Percentiles rank a stretch among this genome's conserved stretches.
Conservation (phyloP, 2,888 invertebrate genomes). For the Oxycera nigricornis region DNA sequence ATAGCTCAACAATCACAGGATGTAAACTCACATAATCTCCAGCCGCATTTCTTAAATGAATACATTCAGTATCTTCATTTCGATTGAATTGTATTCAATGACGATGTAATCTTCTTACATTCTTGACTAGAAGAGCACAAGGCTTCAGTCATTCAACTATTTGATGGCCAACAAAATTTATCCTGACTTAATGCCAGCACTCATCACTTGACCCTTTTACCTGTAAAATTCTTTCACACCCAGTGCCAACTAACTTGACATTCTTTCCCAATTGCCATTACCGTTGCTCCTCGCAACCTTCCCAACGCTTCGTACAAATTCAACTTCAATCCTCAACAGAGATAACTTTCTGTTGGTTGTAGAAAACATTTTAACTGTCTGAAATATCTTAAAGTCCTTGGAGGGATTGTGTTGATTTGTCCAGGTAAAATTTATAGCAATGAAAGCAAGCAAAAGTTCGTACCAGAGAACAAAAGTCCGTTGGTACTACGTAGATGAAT, state of each 20-base stretch:
- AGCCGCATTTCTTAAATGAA: no score
- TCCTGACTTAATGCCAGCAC: background rate
- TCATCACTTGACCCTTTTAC: background rate
- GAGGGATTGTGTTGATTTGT: slow-evolving; percentile 7
- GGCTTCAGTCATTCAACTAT: background rate
- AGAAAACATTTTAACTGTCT: background rate
- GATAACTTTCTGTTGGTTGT: background rate
- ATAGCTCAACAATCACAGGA: no score
- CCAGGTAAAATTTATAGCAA: background rate
- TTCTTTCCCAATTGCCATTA: background rate
- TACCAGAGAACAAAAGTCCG: background rate
- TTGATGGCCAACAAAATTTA: background rate
- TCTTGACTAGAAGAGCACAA: background rate
- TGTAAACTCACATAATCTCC: no score
- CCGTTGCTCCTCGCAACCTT: background rate
- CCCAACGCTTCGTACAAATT: background rate
- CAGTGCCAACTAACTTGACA: slow-evolving; percentile 2
- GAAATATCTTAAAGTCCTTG: background rate
- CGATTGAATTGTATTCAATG: no score
- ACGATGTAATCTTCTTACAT: background rate
- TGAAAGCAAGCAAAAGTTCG: background rate
- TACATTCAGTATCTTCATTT: no score
- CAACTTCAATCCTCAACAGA: background rate
- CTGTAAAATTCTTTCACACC: background rate
- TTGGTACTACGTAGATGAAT: slow-evolving; percentile 2